A percentile compares a stretch with the other conserved stretches of the same genome.
Evolutionary conservation across 2,888 invertebrate genomes (phyloP).

Genomic region (Catonia carolina): DNA sequence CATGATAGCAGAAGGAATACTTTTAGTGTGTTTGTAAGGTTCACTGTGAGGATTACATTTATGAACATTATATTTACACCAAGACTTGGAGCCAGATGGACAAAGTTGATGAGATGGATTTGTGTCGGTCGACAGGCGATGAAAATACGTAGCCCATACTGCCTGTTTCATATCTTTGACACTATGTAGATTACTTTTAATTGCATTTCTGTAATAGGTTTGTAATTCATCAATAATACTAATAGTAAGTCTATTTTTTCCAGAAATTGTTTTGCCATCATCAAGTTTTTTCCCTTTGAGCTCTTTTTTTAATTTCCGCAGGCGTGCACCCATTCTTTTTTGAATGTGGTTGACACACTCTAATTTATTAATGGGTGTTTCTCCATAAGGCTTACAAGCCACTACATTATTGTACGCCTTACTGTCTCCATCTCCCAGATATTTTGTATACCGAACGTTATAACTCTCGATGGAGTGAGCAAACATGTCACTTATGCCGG

Average conservation of each 20-base stretch:
- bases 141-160: constrained; percentile 35
- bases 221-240: constrained; percentile 32
- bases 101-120: constrained; percentile 32
- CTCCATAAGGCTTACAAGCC: not conserved
- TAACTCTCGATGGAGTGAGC: no score
- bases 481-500: no score
- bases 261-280: constrained; percentile 25
- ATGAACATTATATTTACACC: no score
- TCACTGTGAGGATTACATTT: no score
- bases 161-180: constrained; percentile 32
- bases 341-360: no score
- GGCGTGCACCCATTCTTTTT: constrained; percentile 11
- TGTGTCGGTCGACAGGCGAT: constrained; percentile 32
- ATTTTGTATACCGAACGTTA: no score
- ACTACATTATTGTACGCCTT: no score
- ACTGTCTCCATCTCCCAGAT: no score
- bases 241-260: constrained; percentile 32
- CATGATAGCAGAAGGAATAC: no score
- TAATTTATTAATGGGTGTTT: not conserved
- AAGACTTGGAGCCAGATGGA: no score
- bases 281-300: not conserved
- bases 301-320: constrained; percentile 17
- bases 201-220: constrained; percentile 35
- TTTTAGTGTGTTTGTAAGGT: no score
- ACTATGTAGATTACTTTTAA: constrained; percentile 29